Percentiles rank a stretch among this genome's conserved stretches.
These are phyloP conservation scores for Battus philenor DNA, from an alignment of 1,140 invertebrate genomes.

Conservation along the genomic window DNA sequence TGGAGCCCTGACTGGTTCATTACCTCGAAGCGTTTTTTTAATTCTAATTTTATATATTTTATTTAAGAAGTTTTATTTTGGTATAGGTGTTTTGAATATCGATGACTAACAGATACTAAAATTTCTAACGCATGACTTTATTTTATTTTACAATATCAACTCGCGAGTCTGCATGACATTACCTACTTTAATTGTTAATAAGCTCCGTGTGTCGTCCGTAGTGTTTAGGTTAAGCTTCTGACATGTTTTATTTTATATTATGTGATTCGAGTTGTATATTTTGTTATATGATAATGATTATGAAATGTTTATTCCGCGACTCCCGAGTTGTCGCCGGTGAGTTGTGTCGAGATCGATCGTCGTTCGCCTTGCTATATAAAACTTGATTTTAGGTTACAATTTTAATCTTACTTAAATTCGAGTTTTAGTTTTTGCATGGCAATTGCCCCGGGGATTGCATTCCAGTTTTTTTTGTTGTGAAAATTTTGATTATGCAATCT, in stretches of 20 bases:
- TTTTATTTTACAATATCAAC: conserved; percentile 60
- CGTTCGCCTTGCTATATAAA: conserved; percentile 59
- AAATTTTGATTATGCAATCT: conserved; percentile 74
- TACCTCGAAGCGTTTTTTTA: conserved; percentile 32
- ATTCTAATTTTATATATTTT: conserved; percentile 28
- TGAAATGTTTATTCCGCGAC: conserved; percentile 72
- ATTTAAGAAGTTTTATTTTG: conserved; percentile 15
- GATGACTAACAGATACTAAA: conserved; percentile 73
- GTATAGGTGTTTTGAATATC: conserved; percentile 52
- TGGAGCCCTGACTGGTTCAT: conserved; percentile 39
- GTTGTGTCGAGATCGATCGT: conserved; percentile 37
- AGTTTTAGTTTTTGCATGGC: conserved; percentile 70
- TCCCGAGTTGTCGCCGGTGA: conserved; percentile 22
- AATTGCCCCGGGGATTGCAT: conserved; percentile 64
- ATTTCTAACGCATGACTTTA: conserved; percentile 70
- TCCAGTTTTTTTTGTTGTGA: conserved; percentile 62
- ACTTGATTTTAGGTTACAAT: conserved; percentile 65
- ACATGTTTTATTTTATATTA: conserved; percentile 46
- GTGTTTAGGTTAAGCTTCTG: too few species aligned
- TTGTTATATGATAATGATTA: conserved; percentile 38
- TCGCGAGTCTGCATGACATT: conserved; percentile 68
- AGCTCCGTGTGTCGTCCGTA: conserved; percentile 41
- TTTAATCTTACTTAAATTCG: conserved; percentile 52
- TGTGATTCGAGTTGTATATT: conserved; percentile 36
- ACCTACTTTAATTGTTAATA: conserved; percentile 37